Evolutionary conservation across 30 jellyfish, hydroid and myxozoan species (phyloP).

Genomic region (Clytia hemisphaerica): DNA sequence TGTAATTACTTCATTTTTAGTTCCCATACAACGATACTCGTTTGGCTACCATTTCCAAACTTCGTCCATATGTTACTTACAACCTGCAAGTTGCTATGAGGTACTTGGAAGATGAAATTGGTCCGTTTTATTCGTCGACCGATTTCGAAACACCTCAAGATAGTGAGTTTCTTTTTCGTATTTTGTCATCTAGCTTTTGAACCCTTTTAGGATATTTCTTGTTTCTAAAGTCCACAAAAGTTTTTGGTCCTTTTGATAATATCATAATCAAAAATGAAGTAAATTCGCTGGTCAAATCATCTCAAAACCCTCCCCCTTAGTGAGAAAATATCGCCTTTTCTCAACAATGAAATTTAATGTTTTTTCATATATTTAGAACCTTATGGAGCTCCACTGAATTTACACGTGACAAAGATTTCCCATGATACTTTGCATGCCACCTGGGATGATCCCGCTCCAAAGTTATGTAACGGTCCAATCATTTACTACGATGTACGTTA

Average conservation of each 20-base stretch:
- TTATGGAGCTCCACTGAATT: slow-evolving; percentile 54
- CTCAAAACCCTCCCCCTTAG: too few species aligned
- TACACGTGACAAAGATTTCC: slow-evolving; percentile 14
- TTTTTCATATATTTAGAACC: slow-evolving; percentile 76
- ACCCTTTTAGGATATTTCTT: too few species aligned
- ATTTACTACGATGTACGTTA: slow-evolving; percentile 53
- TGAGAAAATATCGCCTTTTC: too few species aligned
- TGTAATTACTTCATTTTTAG: too few species aligned
- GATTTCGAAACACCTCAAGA: slow-evolving; percentile 27
- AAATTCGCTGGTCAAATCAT: too few species aligned
- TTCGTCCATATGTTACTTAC: slow-evolving; percentile 20
- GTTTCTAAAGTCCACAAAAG: too few species aligned
- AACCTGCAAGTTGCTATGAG: slow-evolving; percentile 26
- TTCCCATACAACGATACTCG: not conserved
- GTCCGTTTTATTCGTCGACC: slow-evolving; percentile 2
- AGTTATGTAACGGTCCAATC: slow-evolving; percentile 46
- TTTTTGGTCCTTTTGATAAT: too few species aligned
- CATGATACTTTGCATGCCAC: slow-evolving; percentile 31
- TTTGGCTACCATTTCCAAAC: not conserved
- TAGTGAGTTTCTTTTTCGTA: too few species aligned
- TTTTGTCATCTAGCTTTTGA: too few species aligned
- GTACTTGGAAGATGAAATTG: slow-evolving; percentile 20
- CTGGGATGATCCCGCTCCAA: slow-evolving; percentile 63
- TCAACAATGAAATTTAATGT: too few species aligned
- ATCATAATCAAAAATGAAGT: too few species aligned